These are phyloP conservation scores for Synchiropus splendidus DNA, from an alignment of 2,113 vertebrate species.

Conservation along the genomic window DNA sequence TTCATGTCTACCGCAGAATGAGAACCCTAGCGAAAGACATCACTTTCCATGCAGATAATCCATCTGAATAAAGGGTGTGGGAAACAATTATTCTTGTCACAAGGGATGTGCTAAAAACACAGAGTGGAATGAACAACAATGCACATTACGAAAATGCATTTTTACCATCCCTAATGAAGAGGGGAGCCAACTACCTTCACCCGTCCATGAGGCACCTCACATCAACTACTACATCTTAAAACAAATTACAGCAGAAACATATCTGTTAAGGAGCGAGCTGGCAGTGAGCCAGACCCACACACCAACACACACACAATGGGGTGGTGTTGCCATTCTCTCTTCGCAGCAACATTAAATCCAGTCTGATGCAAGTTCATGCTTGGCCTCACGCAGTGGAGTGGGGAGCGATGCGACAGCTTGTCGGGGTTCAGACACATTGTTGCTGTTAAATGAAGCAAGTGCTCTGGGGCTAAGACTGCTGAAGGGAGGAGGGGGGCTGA, in stretches of 20 bases:
- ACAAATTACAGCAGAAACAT: constrained; percentile 11
- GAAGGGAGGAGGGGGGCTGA: not conserved
- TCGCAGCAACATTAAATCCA: constrained; percentile 10
- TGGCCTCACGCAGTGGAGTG: constrained; percentile 26
- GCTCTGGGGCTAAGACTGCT: constrained; percentile 30
- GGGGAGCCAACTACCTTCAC: too few species aligned
- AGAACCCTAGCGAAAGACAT: too few species aligned
- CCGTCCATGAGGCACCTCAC: constrained; percentile 6
- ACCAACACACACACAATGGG: not conserved
- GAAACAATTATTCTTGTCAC: too few species aligned
- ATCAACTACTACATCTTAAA: constrained; percentile 11
- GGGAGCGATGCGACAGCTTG: constrained; percentile 48
- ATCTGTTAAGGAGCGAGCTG: constrained; percentile 6
- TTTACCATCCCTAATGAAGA: too few species aligned
- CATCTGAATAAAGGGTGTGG: too few species aligned
- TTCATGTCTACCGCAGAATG: too few species aligned
- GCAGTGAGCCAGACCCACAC: constrained; percentile 10
- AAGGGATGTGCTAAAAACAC: too few species aligned
- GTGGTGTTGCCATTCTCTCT: constrained; percentile 1
- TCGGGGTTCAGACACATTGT: constrained; percentile 55
- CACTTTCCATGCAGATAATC: too few species aligned
- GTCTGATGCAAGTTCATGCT: constrained; percentile 34
- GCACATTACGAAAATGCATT: too few species aligned
- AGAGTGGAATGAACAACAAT: too few species aligned
- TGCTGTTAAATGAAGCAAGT: constrained; percentile 57